Conservation (phyloP, 2,888 invertebrate species). For the Chorisops tibialis region DNA sequence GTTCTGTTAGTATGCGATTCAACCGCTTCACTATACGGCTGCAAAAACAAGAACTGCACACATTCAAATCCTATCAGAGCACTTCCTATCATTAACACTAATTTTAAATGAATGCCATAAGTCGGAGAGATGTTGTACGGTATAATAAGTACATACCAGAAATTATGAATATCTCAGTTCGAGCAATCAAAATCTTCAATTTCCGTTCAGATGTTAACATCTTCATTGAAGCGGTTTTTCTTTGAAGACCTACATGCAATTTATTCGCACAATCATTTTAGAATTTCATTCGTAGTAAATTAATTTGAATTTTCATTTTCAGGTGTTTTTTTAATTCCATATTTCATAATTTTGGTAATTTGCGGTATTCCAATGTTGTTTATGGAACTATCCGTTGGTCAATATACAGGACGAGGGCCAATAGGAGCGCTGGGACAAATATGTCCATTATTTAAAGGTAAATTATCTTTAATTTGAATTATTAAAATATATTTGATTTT, state of each 20-base stretch:
- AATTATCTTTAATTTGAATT: neutral
- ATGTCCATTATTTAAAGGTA: constrained; percentile 91
- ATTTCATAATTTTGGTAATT: constrained; percentile 84
- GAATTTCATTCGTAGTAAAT: neutral
- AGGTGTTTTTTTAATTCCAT: constrained; percentile 94
- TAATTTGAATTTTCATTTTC: constrained; percentile 37
- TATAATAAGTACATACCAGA: no score
- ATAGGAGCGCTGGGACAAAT: constrained; percentile 88
- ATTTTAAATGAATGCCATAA: neutral
- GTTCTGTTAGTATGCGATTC: neutral
- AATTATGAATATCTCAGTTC: constrained; percentile 48
- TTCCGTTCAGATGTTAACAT: constrained; percentile 36
- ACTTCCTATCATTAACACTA: constrained; percentile 16
- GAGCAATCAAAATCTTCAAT: constrained; percentile 51
- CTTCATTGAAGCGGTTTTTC: constrained; percentile 31
- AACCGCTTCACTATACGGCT: neutral
- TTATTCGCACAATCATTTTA: neutral
- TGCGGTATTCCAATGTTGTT: constrained; percentile 90
- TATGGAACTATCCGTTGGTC: constrained; percentile 91
- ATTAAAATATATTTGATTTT: no score
- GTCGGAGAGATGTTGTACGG: neutral
- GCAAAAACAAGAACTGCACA: neutral
- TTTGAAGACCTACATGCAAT: constrained; percentile 16
- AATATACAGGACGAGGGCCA: constrained; percentile 88
- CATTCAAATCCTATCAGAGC: constrained; percentile 15